Evolutionary conservation across 2,113 vertebrate genomes (phyloP).

Genomic region (Isichthys henryi): DNA sequence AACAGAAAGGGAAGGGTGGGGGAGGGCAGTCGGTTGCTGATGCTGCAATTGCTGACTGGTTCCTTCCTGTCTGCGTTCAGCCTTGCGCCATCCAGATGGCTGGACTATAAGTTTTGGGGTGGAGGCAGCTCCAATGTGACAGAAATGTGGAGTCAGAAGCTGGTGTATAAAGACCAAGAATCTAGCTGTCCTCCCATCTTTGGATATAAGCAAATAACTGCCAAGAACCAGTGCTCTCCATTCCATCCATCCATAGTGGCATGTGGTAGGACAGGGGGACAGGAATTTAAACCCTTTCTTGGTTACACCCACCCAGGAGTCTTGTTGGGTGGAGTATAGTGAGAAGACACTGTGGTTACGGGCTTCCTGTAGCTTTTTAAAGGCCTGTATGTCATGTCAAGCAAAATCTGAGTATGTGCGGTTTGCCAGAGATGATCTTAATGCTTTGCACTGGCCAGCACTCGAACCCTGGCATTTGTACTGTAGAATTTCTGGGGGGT

Average conservation of each 20-base stretch:
- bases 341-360: not conserved
- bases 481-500: not conserved
- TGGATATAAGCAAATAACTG: too few relatives aligned
- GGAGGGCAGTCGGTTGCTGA: not conserved
- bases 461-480: not conserved
- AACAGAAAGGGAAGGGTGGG: not conserved
- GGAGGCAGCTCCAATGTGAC: not conserved
- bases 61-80: conserved; percentile 40
- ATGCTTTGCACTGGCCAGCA: not conserved
- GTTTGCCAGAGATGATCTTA: not conserved
- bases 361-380: not conserved
- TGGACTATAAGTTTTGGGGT: not conserved
- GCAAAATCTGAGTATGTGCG: not conserved
- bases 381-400: not conserved
- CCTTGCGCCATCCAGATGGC: conserved; percentile 27
- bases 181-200: not conserved
- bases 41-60: conserved; percentile 54
- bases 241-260: not conserved
- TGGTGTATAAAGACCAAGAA: not conserved
- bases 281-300: not conserved
- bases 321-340: not conserved
- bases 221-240: too few relatives aligned
- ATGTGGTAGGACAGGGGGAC: not conserved
- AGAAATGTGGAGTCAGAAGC: not conserved
- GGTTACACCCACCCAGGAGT: not conserved